These are phyloP conservation scores for Esperia sulphurella DNA, from an alignment of 2,888 invertebrate genomes.

Conservation along the genomic window DNA sequence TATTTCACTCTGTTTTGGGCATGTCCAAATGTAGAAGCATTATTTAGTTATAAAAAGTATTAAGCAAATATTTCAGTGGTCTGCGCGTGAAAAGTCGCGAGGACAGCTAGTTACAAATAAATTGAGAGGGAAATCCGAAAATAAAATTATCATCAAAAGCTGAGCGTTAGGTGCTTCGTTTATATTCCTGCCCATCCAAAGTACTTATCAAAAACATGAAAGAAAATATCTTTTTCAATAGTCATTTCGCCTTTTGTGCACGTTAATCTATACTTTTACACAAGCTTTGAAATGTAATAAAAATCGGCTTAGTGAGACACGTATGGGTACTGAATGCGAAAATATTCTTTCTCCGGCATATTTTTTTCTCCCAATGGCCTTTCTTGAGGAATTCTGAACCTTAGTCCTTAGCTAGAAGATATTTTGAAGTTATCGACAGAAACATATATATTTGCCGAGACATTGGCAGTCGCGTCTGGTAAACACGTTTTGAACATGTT, in stretches of 20 bases:
- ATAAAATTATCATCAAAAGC: background rate
- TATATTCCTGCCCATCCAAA: background rate
- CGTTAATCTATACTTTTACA: slow-evolving; percentile 55
- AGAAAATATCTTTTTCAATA: slow-evolving; percentile 32
- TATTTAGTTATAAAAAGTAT: too few relatives aligned
- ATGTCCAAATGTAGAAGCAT: too few relatives aligned
- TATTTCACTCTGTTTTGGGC: too few relatives aligned
- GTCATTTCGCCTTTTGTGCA: slow-evolving; percentile 46
- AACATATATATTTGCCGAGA: slow-evolving; percentile 18
- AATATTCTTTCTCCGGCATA: slow-evolving; percentile 29
- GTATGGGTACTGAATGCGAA: slow-evolving; percentile 46
- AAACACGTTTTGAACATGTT: slow-evolving; percentile 57
- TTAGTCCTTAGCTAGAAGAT: slow-evolving; percentile 17
- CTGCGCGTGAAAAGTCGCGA: too few relatives aligned
- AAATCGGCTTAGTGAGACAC: slow-evolving; percentile 67
- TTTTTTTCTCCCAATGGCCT: slow-evolving; percentile 7
- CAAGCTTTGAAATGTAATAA: slow-evolving; percentile 69
- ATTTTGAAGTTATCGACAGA: slow-evolving; percentile 35
- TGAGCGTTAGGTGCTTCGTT: background rate
- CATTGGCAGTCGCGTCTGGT: slow-evolving; percentile 30
- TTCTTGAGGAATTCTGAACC: slow-evolving; percentile 15
- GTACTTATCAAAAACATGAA: slow-evolving; percentile 16
- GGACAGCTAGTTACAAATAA: background rate
- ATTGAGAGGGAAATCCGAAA: background rate
- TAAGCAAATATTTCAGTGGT: too few relatives aligned